Evolutionary conservation across 1,140 invertebrate genomes (phyloP).

Genomic region (Dinothrombium tinctorium): DNA sequence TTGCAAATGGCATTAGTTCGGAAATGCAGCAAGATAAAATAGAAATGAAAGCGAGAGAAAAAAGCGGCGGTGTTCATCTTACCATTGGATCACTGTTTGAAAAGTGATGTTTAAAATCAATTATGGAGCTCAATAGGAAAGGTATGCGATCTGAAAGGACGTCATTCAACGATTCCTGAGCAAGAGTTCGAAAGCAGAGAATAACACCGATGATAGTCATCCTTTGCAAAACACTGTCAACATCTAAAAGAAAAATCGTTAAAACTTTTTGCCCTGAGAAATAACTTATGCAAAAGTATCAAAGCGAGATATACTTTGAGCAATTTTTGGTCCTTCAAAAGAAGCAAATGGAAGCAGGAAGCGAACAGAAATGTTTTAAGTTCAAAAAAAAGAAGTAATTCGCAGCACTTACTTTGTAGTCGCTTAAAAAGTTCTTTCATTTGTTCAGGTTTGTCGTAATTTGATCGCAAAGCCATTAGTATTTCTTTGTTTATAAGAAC

Average conservation of each 20-base stretch:
- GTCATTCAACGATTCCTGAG: slow-evolving; percentile 77
- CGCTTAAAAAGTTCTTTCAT: slow-evolving; percentile 92
- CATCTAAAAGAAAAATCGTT: slow-evolving; percentile 27
- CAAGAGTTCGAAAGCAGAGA: slow-evolving; percentile 71
- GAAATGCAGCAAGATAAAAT: not conserved
- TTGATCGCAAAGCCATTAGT: slow-evolving; percentile 62
- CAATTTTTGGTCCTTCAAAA: slow-evolving; percentile 16
- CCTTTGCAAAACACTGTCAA: slow-evolving; percentile 76
- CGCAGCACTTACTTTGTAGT: slow-evolving; percentile 37
- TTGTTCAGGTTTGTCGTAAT: slow-evolving; percentile 89
- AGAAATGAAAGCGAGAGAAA: not conserved
- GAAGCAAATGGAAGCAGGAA: slow-evolving; percentile 2
- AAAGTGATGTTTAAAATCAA: slow-evolving; percentile 77
- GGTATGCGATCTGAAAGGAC: slow-evolving; percentile 77
- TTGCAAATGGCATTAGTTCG: too few relatives aligned
- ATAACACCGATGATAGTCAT: slow-evolving; percentile 97
- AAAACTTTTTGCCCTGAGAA: slow-evolving; percentile 3
- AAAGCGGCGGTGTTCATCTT: not conserved
- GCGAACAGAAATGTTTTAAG: not conserved
- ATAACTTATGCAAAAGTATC: too few relatives aligned
- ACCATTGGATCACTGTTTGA: slow-evolving; percentile 63
- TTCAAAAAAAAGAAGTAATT: not conserved
- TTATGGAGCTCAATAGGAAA: slow-evolving; percentile 80
- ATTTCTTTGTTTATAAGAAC: slow-evolving; percentile 80
- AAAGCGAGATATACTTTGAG: slow-evolving; percentile 22